Percentiles rank a stretch among this genome's conserved stretches.
These are phyloP conservation scores for Drosophila macrothrix DNA, from an alignment of 2,888 invertebrate genomes.

Conservation along the genomic window DNA sequence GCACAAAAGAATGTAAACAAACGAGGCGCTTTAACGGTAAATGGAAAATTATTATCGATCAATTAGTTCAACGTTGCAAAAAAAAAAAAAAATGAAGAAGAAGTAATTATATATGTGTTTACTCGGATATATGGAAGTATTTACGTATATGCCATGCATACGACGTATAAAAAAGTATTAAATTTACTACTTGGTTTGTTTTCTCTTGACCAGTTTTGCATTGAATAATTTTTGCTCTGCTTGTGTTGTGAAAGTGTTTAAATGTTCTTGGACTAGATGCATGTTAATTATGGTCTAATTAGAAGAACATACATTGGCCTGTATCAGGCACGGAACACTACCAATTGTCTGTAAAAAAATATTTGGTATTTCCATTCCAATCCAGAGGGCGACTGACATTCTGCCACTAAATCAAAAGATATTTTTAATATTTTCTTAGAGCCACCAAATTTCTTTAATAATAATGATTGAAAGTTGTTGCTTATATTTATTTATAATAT, in stretches of 20 bases:
- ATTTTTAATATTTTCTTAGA: neutral
- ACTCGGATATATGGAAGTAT: conserved; percentile 12
- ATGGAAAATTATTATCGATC: conserved; percentile 82
- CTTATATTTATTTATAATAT: neutral
- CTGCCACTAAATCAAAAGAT: neutral
- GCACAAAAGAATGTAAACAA: conserved; percentile 73
- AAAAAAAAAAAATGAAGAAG: conserved; percentile 35
- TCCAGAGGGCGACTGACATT: neutral
- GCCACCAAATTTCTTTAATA: too few species aligned
- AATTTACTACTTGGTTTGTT: conserved; percentile 10
- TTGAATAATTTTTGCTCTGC: conserved; percentile 63
- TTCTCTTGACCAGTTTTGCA: conserved; percentile 35
- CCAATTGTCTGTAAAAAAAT: neutral
- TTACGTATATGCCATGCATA: conserved; percentile 38
- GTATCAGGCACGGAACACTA: neutral
- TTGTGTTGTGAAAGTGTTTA: conserved; percentile 75
- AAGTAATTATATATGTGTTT: neutral
- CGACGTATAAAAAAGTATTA: conserved; percentile 20
- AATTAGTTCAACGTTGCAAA: conserved; percentile 76
- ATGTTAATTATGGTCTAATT: conserved; percentile 28
- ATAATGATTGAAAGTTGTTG: neutral
- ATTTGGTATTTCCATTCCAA: neutral
- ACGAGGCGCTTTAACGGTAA: conserved; percentile 82
- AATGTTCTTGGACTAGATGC: conserved; percentile 65
- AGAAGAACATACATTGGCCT: neutral